Percentiles rank a stretch among this genome's conserved stretches.
phyloP scores from a whole-genome alignment of 2,888 invertebrate genomes.

The Drosophila mercatorum region DNA sequence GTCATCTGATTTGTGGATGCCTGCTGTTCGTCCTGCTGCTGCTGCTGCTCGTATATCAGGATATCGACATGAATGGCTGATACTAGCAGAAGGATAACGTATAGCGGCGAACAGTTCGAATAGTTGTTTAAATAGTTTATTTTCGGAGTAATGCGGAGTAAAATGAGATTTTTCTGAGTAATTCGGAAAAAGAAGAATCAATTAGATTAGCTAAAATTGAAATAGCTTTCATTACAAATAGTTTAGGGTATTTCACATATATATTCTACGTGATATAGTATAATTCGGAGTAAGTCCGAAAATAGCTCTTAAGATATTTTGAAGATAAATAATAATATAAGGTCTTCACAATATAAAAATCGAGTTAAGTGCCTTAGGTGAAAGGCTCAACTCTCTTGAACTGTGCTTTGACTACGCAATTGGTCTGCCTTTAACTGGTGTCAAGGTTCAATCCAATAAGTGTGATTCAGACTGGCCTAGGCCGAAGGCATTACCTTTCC shows the following conservation, averaged over 20 bases:
- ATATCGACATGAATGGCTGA: neutral
- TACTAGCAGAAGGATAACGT: neutral
- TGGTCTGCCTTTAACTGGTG: neutral
- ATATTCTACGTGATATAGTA: neutral
- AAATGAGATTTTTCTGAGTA: no score
- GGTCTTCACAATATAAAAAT: no score
- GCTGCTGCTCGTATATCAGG: neutral
- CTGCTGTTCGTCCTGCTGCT: neutral
- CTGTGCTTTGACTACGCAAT: neutral
- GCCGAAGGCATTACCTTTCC: neutral
- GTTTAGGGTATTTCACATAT: neutral
- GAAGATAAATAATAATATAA: no score
- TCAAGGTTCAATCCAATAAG: neutral
- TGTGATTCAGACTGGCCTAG: neutral
- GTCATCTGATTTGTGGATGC: slow-evolving; percentile 45
- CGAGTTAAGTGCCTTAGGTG: no score
- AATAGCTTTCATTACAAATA: no score
- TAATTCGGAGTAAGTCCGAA: neutral
- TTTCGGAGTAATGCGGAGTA: no score
- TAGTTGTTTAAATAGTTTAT: neutral
- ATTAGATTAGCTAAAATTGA: neutral
- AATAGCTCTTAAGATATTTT: neutral
- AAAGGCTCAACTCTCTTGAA: no score
- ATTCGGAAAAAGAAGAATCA: no score
- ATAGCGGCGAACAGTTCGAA: neutral